Evolutionary conservation across 2,797 vertebrate genomes (phyloP).

Genomic region (Microchirus variegatus): DNA sequence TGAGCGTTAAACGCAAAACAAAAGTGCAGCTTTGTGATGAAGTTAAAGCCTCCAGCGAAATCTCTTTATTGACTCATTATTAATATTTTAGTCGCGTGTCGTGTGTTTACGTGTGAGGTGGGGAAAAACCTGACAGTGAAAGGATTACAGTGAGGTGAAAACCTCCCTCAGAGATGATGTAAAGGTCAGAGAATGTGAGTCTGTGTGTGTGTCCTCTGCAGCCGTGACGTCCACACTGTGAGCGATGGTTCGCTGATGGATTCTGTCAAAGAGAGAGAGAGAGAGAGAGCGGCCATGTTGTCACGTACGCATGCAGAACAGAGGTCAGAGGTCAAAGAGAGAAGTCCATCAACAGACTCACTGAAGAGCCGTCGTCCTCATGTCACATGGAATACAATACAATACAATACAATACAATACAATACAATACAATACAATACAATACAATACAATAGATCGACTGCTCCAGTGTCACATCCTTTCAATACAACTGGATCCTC

Average conservation of each 20-base stretch:
- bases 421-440: no score
- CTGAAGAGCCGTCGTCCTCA: conserved; percentile 1
- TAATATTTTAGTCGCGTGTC: background rate
- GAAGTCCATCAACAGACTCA: conserved; percentile 12
- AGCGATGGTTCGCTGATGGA: conserved; percentile 45
- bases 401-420: no score
- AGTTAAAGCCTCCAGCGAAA: no score
- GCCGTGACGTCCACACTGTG: conserved; percentile 4
- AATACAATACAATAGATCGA: no score
- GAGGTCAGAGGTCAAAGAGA: conserved; percentile 7
- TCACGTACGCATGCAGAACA: conserved; percentile 1
- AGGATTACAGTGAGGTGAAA: background rate
- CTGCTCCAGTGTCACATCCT: background rate
- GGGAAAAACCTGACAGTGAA: background rate
- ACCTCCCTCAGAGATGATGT: conserved; percentile 10
- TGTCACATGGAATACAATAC: conserved; percentile 16
- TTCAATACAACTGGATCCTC: background rate
- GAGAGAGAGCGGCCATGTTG: background rate
- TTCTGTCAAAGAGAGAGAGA: conserved; percentile 45
- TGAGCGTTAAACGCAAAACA: no score
- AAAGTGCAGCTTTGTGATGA: no score
- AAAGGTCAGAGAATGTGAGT: conserved; percentile 8
- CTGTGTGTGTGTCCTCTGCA: conserved; percentile 40
- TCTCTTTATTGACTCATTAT: no score
- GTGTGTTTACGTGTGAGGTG: background rate